Evolutionary conservation across 2,797 vertebrate genomes (phyloP).

Genomic region (Serranus cabrilla): DNA sequence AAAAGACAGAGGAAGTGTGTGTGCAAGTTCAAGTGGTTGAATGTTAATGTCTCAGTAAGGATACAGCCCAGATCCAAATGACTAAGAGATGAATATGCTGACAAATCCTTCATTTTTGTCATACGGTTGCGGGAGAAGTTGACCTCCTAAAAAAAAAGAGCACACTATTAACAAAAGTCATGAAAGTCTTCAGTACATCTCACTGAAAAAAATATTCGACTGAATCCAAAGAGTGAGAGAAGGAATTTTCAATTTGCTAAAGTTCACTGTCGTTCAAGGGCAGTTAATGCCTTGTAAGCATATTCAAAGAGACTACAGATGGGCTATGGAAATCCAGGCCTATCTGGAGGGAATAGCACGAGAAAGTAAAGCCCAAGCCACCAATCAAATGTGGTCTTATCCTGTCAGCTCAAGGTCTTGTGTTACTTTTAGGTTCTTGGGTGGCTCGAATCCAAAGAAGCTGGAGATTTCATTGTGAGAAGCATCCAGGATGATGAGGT

Average conservation of each 20-base stretch:
- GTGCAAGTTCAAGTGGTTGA: not conserved
- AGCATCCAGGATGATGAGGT: slow-evolving; percentile 89
- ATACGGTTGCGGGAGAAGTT: slow-evolving; percentile 93
- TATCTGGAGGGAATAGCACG: slow-evolving; percentile 73
- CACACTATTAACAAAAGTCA: slow-evolving; percentile 27
- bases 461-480: slow-evolving; percentile 91
- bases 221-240: slow-evolving; percentile 33
- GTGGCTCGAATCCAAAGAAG: slow-evolving; percentile 91
- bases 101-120: slow-evolving; percentile 90
- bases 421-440: slow-evolving; percentile 91
- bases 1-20: not conserved
- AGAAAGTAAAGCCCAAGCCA: slow-evolving; percentile 59
- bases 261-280: slow-evolving; percentile 77
- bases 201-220: slow-evolving; percentile 12
- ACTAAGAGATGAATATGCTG: slow-evolving; percentile 84
- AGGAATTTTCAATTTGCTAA: slow-evolving; percentile 40
- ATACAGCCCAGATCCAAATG: slow-evolving; percentile 94
- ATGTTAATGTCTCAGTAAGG: slow-evolving; percentile 74
- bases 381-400: slow-evolving; percentile 75
- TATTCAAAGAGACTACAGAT: slow-evolving; percentile 78
- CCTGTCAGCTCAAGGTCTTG: slow-evolving; percentile 82
- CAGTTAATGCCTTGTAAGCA: slow-evolving; percentile 72
- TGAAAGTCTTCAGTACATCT: slow-evolving; percentile 20
- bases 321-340: slow-evolving; percentile 75
- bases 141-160: slow-evolving; percentile 85